Base-by-base conservation (phyloP, 2,113 vertebrate genomes). In the Azemiops feae region DNA sequence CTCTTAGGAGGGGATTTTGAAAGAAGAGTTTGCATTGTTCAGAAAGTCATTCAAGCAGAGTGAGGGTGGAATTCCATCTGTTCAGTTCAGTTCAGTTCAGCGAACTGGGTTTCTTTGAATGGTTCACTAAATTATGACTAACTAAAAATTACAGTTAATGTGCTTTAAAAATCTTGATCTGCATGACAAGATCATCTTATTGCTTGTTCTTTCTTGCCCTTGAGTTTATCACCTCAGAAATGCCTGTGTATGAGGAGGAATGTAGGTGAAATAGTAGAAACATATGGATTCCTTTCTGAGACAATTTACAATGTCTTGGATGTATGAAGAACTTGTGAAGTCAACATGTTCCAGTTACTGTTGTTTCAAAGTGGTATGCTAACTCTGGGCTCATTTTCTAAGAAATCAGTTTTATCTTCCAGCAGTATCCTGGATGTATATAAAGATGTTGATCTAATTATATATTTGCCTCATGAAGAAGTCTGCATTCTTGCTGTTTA, bases 121-220 rank as follows among this genome's bases (percentile, higher is more conserved):
- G 97, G 97, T 97, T 98, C 96, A 97, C 95, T 98, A 97, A 96
- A 69, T 97, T 96, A 97, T 97, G 97, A 97, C 97, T 97, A 97
- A 97, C 97, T 97, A 97, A 98, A 98, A 98, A 97, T 97, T 97
- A 97, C 96, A 98, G 97, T 96, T 98, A 97, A 98, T 97, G 97
- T 96, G 95, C 97, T 97, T 97, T 97, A 96, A 97, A 97, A 97
- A 96, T 96, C 97, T 97, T 92, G 90, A 97, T 93, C 94, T 97
- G 93, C 94, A 96, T 8, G 27, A 92, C 93, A 97, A 96, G 95
- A 97, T 95, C 96, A 95, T 93, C 92, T 96, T 96, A 93, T 90
- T 95, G 88, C 30, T 96, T 96, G 97, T 95, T 94, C 94, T 97
- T 93, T 64, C 39, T 95, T 89, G 89, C 91, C 95, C 93, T 94